A percentile compares a stretch with the other conserved stretches of the same genome.
Conservation (phyloP, 2,113 vertebrate genomes). For the Tyto alba region DNA sequence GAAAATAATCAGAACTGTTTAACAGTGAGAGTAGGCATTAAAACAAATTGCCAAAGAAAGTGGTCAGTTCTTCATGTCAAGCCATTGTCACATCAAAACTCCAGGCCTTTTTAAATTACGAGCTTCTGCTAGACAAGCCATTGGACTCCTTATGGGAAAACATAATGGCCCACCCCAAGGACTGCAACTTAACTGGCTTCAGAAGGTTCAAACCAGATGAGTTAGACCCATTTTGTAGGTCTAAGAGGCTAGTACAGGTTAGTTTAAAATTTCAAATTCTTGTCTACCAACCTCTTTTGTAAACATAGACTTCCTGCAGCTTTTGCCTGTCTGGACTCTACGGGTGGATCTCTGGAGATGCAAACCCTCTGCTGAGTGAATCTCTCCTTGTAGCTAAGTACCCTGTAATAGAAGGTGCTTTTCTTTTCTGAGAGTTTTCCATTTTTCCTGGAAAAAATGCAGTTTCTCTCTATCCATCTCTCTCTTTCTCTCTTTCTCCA, state of each 20-base stretch:
- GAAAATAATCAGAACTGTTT: background rate
- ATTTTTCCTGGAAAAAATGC: slow-evolving; percentile 1
- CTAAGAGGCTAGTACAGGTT: background rate
- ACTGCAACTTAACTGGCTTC: background rate
- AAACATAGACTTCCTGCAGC: background rate
- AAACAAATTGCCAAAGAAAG: background rate
- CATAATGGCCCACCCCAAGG: background rate
- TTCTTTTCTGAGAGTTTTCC: background rate
- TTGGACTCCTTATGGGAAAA: background rate
- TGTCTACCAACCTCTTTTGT: background rate
- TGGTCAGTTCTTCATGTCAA: background rate
- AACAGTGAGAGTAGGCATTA: background rate
- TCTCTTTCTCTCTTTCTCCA: slow-evolving; percentile 13
- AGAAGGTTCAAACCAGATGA: background rate
- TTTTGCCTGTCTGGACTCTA: background rate
- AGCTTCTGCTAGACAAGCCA: background rate
- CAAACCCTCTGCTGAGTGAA: background rate
- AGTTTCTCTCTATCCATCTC: slow-evolving; percentile 1
- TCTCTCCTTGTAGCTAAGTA: background rate
- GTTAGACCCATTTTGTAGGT: background rate
- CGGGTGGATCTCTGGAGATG: background rate
- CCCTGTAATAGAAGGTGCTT: background rate
- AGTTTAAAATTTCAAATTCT: background rate
- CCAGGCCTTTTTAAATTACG: background rate
- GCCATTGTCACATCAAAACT: background rate